These are phyloP conservation scores for Melanchra persicariae DNA, from an alignment of 2,888 invertebrate species.

Conservation along the genomic window DNA sequence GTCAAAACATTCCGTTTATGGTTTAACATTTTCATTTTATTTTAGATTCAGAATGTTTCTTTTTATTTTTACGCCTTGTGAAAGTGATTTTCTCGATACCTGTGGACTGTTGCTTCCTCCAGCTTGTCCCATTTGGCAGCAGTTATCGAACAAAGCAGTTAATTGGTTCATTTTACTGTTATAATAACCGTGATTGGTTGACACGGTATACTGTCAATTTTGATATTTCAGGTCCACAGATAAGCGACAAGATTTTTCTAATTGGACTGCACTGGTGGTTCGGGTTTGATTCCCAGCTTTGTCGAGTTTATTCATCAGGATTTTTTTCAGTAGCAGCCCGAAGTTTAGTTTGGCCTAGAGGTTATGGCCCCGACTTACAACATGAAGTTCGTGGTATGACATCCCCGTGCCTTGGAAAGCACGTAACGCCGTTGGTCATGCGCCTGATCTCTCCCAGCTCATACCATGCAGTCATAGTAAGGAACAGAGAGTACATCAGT, in stretches of 20 bases:
- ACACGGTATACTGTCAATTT: not conserved
- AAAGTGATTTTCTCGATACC: slow-evolving; percentile 8
- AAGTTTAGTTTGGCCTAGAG: too few species aligned
- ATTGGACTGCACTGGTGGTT: too few species aligned
- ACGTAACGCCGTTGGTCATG: too few species aligned
- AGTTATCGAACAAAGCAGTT: not conserved
- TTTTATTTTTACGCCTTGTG: not conserved
- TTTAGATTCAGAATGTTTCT: not conserved
- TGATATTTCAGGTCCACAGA: slow-evolving; percentile 8
- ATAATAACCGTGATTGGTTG: not conserved
- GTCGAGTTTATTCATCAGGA: too few species aligned
- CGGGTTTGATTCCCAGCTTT: too few species aligned
- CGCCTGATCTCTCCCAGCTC: too few species aligned
- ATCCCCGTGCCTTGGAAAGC: too few species aligned
- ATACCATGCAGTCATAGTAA: too few species aligned
- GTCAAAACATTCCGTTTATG: not conserved
- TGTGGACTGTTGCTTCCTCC: not conserved
- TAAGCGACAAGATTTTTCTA: not conserved
- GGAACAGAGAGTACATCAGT: too few species aligned
- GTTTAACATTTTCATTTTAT: not conserved
- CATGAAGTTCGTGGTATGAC: too few species aligned
- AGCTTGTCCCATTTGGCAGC: not conserved
- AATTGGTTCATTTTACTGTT: slow-evolving; percentile 12
- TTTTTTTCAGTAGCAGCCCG: too few species aligned
- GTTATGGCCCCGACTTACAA: too few species aligned